Base-by-base conservation (phyloP, 2,113 vertebrate genomes). In the Etheostoma spectabile region DNA sequence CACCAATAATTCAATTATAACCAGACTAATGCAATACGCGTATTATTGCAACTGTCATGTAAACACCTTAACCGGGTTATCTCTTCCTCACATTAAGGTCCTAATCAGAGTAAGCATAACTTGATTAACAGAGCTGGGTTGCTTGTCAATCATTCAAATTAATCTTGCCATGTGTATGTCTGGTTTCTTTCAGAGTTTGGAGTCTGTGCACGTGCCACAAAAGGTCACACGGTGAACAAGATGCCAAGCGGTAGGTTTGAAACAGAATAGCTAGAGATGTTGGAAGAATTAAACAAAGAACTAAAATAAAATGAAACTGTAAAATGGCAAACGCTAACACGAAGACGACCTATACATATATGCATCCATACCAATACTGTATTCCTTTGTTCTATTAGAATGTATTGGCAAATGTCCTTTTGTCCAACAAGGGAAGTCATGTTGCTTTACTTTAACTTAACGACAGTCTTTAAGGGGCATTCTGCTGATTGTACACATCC, bases 31-130 rank as follows among this genome's bases (percentile, higher is more conserved):
- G 89, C 91, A 92, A 90, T 89, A 92, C 70, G 64, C 84, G 85
- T 87, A 92, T 93, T 90, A 93, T 91, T 92, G 93, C 90, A 88
- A 87, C 88, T 87, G 86, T 90, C 79, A 76, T 92, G 90, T 92
- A 92, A 93, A 93, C 90, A 93, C 89, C 91, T 90, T 93, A 92
- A 93, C 91, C 77, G 59, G 89, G 90, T 92, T 93, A 90, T 90
- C 90, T 90, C 90, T 92, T 90, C 83, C 84, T 90, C 88, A 68
- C 88, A 91, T 93, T 92, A 91, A 74, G 59, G 77, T 55, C 77
- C 77, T 89, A 89, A 92, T 91, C 90, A 87, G 73, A 92, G 83
- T 89, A 77, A 92, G 88, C 82, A 84, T 89, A 92, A 93, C 91
- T 92, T 82, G 82, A 93, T 93, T 93, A 93, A 87, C 86, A 82